Percentiles rank a stretch among this genome's conserved stretches.
Evolutionary conservation across 2,888 invertebrate species (phyloP).

Genomic region (Allacma fusca): DNA sequence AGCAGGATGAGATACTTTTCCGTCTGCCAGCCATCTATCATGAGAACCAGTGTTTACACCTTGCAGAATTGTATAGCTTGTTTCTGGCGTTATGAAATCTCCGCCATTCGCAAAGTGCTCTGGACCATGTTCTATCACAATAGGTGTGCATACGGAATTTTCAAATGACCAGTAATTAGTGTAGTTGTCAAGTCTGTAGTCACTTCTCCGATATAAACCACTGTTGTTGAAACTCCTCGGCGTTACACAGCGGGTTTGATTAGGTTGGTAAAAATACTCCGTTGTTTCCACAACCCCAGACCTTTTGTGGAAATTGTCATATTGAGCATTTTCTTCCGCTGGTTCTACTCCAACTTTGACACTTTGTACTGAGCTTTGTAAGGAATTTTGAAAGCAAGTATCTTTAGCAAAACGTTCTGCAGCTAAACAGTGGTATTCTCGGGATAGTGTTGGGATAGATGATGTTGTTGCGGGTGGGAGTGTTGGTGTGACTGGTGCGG

Average conservation of each 20-base stretch:
- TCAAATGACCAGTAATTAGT: background rate
- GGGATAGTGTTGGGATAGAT: background rate
- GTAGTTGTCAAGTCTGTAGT: background rate
- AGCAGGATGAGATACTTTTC: background rate
- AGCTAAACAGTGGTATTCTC: background rate
- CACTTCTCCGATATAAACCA: background rate
- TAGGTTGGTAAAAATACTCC: background rate
- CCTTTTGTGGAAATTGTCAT: background rate
- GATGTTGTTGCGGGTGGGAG: background rate
- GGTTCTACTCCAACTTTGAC: slow-evolving; percentile 9
- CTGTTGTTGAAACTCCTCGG: background rate
- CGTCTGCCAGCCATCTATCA: background rate
- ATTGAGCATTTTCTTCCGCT: background rate
- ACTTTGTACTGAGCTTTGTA: background rate
- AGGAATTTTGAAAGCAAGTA: background rate
- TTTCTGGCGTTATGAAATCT: background rate
- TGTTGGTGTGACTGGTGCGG: background rate
- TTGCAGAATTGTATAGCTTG: slow-evolving; percentile 1
- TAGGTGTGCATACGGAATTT: background rate
- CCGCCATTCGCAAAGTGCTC: background rate
- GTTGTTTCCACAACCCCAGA: background rate
- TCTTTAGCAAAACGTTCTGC: background rate
- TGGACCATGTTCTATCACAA: background rate
- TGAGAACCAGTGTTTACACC: background rate
- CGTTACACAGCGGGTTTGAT: background rate